Evolutionary conservation across 2,888 invertebrate genomes (phyloP), one percentile per base, ranked within the genome.

Genomic region (Prenolepis imparis): DNA sequence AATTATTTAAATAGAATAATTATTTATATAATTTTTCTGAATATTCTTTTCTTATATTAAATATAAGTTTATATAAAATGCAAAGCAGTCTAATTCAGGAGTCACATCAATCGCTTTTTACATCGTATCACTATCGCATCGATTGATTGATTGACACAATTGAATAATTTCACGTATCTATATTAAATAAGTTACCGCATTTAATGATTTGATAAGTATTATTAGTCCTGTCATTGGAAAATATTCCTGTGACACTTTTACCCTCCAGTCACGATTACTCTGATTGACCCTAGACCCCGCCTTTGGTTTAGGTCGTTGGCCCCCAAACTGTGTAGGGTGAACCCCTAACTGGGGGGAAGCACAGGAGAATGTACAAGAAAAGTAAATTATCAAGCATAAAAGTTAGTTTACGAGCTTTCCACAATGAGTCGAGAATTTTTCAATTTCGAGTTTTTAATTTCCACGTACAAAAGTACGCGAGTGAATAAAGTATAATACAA

Each of bases 211-310:
- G 36, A 52, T 66, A 28, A 28, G 6, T 52, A 3, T 73, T 59
- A 75, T 75, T 75, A 52, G 24, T 11, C 32, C 1, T 18, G 6
- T 66, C 21, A 75, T 18, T 67, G 15, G n/a, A 32, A 77, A 55
- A 41, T 78, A 78, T 78, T 78, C 32, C 8, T 41, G 6, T 21
- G 70, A 68, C 57, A 78, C 41, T 78, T 78, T 70, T 57, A 28
- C 41, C 70, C 78, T n/a, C 67, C n/a, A 39, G 77, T 77, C 8
- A 78, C 70, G 32, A 78, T 78, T 78, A 78, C 21, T 57, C 41
- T 57, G 70, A 78, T 78, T 68, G 78, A 57, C 70, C 44, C 55
- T 68, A 39, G 41, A 68, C 15, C 77, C 77, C 70, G 68, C 32
- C 70, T 78, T 11, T 78, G 57, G 41, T 78, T 78, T 78, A 78